Evolutionary conservation across 2,888 invertebrate genomes (phyloP).

Genomic region (Drosophila longiperda): DNA sequence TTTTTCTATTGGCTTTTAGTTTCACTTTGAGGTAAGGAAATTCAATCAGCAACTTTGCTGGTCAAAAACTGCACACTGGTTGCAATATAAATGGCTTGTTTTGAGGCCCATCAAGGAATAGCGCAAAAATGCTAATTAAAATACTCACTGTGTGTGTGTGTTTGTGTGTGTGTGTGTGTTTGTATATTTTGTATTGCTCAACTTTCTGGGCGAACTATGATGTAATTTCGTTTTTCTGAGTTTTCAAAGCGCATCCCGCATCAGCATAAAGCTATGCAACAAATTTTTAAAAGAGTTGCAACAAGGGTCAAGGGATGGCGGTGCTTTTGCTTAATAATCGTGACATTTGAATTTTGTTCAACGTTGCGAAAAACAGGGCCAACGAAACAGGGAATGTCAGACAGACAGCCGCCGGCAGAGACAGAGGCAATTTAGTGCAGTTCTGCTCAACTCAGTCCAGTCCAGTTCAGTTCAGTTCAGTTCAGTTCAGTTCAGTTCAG

Average conservation of each 20-base stretch:
- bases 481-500: slow-evolving; percentile 33
- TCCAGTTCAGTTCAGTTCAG: slow-evolving; percentile 31
- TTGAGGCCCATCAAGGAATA: neutral
- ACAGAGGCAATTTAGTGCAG: slow-evolving; percentile 23
- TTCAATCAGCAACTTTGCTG: neutral
- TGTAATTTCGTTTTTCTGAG: slow-evolving; percentile 38
- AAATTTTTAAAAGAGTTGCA: slow-evolving; percentile 19
- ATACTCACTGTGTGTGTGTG: slow-evolving; percentile 3
- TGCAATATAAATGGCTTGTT: slow-evolving; percentile 15
- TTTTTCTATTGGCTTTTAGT: neutral
- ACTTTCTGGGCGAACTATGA: slow-evolving; percentile 31
- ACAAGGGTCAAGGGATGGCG: neutral
- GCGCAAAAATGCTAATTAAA: slow-evolving; percentile 45
- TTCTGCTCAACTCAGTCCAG: slow-evolving; percentile 17
- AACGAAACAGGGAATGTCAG: slow-evolving; percentile 45
- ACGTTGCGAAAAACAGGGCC: slow-evolving; percentile 23
- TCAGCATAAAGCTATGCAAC: slow-evolving; percentile 45
- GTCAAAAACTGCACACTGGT: neutral
- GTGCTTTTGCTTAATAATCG: slow-evolving; percentile 46
- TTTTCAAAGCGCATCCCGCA: slow-evolving; percentile 47
- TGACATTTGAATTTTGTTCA: slow-evolving; percentile 55
- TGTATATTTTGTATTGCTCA: slow-evolving; percentile 18
- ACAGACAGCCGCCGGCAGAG: neutral
- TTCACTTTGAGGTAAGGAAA: neutral
- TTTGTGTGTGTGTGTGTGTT: neutral